These are phyloP conservation scores for Sinella curviseta DNA, from an alignment of 1,140 invertebrate genomes.

Conservation along the genomic window DNA sequence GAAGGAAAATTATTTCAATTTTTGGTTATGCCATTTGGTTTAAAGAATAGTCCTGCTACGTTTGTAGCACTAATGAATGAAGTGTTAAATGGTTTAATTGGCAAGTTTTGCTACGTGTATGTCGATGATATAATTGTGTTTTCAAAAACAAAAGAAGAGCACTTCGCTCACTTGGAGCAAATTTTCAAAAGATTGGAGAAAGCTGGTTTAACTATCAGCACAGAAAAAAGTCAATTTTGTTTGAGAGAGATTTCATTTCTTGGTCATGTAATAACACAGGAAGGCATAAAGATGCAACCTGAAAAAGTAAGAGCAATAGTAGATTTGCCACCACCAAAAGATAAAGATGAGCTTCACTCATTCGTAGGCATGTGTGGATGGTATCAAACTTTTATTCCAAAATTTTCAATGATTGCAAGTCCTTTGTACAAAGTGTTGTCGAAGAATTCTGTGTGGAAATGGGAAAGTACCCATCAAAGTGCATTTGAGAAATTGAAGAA, in stretches of 20 bases:
- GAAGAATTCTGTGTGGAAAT: slow-evolving; percentile 14
- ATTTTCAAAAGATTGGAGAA: slow-evolving; percentile 53
- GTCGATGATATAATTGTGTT: slow-evolving; percentile 59
- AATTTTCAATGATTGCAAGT: slow-evolving; percentile 42
- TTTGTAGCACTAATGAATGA: slow-evolving; percentile 54
- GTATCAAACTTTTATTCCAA: slow-evolving; percentile 45
- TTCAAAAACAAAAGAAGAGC: slow-evolving; percentile 53
- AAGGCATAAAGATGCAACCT: slow-evolving; percentile 52
- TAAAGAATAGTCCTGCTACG: slow-evolving; percentile 53
- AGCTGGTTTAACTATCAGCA: slow-evolving; percentile 56
- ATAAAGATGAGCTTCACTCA: slow-evolving; percentile 41
- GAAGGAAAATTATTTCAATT: slow-evolving; percentile 51
- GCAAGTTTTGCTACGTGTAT: slow-evolving; percentile 51
- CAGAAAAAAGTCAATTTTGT: slow-evolving; percentile 56
- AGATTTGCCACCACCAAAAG: slow-evolving; percentile 43
- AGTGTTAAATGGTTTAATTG: slow-evolving; percentile 47
- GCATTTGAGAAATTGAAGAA: slow-evolving; percentile 43
- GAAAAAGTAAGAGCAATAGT: slow-evolving; percentile 51
- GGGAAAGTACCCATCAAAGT: slow-evolving; percentile 34
- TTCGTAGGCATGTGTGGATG: slow-evolving; percentile 52
- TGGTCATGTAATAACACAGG: slow-evolving; percentile 52
- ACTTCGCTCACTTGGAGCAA: slow-evolving; percentile 53
- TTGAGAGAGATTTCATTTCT: slow-evolving; percentile 53
- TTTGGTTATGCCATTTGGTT: slow-evolving; percentile 54
- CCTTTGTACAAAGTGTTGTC: slow-evolving; percentile 43